Base-by-base conservation (phyloP, 2,113 vertebrate genomes). In the Glaucidium brasilianum region DNA sequence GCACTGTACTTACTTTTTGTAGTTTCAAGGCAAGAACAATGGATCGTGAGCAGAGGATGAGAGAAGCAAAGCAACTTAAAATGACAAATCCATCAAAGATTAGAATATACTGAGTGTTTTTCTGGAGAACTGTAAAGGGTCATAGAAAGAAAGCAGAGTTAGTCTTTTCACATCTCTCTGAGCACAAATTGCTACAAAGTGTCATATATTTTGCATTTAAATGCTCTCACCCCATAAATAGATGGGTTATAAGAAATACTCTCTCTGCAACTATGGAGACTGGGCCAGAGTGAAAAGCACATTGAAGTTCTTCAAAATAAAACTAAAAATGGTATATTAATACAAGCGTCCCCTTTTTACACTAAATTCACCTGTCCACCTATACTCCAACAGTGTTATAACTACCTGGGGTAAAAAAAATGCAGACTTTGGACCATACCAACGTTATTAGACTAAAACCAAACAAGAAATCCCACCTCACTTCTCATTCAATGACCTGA, bases 11-110 rank as follows among this genome's bases (percentile, higher is more conserved):
- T 95, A 99, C 99, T 98, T 98, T 99, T 18, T 99, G 98, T n/a
- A 99, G 95, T 58, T 92, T 95, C 35, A 99, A 95, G 35, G 99
- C 99, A 75, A 99, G 98, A 43, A 99, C 41, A n/a, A 99, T 98
- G 60, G 99, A 99, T 53, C 99, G 98, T 0, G 98, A 98, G 96
- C 99, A 99, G 43, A 99, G 98, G 89, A 98, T 97, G 7, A 99
- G 98, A 34, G 99, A 99, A 6, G 98, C 98, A 94, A 99, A 77
- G 90, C 99, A 99, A 59, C 98, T 97, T 56, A 99, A 58, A 45
- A 99, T 99, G 86, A 99, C 98, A 91, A 99, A 99, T 14, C 96
- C 98, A 78, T 99, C 99, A 85, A 99, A 99, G 50, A 98, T 92
- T 90, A 99, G 98, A 25, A 99, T 97, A 83, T 99, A 99, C 50